These are phyloP conservation scores for Gari tellinella DNA, from an alignment of 2,888 invertebrate species.

Conservation along the genomic window DNA sequence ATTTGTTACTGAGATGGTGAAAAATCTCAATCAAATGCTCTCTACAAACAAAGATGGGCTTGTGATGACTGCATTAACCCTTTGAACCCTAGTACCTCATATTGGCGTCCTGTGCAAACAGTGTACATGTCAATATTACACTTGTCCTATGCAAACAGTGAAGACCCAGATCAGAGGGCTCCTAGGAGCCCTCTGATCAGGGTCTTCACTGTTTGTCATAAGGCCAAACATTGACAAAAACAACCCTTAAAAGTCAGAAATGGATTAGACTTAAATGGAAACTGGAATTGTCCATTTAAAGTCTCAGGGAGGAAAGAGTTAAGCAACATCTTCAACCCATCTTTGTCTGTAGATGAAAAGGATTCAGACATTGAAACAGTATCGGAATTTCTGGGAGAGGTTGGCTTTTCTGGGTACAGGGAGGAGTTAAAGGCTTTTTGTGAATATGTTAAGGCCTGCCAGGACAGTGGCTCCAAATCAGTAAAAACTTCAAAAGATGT, in stretches of 20 bases:
- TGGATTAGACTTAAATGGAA: too few relatives aligned
- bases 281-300: too few relatives aligned
- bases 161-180: too few relatives aligned
- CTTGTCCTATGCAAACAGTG: too few relatives aligned
- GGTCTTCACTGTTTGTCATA: too few relatives aligned
- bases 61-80: not conserved
- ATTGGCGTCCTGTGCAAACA: too few relatives aligned
- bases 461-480: not conserved
- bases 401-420: not conserved
- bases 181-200: too few relatives aligned
- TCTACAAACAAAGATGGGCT: slow-evolving; percentile 25
- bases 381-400: not conserved
- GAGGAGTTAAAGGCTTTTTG: not conserved
- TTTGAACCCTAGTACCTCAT: too few relatives aligned
- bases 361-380: not conserved
- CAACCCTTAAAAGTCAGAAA: too few relatives aligned
- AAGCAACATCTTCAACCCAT: not conserved
- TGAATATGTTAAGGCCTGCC: not conserved
- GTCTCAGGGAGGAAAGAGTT: too few relatives aligned
- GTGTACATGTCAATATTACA: too few relatives aligned
- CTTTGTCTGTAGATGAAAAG: not conserved
- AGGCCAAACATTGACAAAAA: too few relatives aligned
- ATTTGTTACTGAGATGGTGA: slow-evolving; percentile 12
- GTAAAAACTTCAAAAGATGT: not conserved
- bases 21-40: slow-evolving; percentile 29